Evolutionary conservation across 2,113 vertebrate genomes (phyloP).

Genomic region (Oryzias celebensis): DNA sequence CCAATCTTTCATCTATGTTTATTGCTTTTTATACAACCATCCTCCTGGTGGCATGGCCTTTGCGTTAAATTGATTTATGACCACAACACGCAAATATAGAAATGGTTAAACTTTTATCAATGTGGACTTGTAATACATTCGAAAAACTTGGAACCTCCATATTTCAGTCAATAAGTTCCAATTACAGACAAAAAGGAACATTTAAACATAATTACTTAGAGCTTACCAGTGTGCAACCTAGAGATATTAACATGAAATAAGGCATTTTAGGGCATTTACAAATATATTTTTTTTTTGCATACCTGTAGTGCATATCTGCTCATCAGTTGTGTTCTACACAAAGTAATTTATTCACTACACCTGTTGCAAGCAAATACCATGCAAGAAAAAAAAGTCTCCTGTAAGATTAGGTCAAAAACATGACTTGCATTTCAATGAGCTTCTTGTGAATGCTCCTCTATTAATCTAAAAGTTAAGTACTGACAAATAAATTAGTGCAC

Average conservation of each 20-base stretch:
- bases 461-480: constrained; percentile 42
- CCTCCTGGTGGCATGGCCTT: too few species aligned
- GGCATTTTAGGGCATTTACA: neutral
- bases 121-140: too few species aligned
- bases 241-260: neutral
- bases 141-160: too few species aligned
- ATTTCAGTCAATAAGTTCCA: too few species aligned
- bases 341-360: constrained; percentile 5
- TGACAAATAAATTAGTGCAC: constrained; percentile 38
- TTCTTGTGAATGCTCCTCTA: constrained; percentile 15
- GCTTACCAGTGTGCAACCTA: too few species aligned
- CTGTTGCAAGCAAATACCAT: constrained; percentile 8
- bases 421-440: constrained; percentile 26
- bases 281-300: neutral
- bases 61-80: too few species aligned
- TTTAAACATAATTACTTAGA: too few species aligned
- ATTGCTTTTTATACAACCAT: too few species aligned
- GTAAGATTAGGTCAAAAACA: constrained; percentile 17
- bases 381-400: neutral
- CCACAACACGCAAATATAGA: too few species aligned
- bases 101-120: too few species aligned
- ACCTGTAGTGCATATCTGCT: neutral
- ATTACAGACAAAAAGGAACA: too few species aligned
- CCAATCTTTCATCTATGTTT: too few species aligned
- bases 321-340: neutral